phyloP scores from a whole-genome alignment of 2,113 vertebrate species.

The Platycercus adscitus region DNA sequence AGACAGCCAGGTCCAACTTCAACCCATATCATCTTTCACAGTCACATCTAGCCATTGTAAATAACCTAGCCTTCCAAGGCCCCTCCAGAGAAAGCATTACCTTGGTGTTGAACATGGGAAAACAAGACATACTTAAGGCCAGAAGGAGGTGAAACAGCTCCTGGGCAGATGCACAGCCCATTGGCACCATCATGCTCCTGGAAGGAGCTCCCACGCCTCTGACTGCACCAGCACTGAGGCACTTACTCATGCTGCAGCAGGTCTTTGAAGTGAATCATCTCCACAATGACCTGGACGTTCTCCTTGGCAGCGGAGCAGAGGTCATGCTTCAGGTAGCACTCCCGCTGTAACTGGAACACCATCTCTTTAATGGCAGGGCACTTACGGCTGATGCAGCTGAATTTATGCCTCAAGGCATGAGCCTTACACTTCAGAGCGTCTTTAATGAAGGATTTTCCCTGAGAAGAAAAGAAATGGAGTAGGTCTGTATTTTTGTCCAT shows the following conservation, averaged over 20 bases:
- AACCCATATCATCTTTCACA: background rate
- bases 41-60: background rate
- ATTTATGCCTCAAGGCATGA: constrained; percentile 93
- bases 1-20: background rate
- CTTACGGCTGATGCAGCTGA: constrained; percentile 98
- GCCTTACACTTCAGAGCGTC: constrained; percentile 98
- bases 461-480: constrained; percentile 52
- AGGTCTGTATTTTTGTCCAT: constrained; percentile 50
- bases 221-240: constrained; percentile 32
- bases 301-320: constrained; percentile 95
- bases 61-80: background rate
- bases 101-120: background rate
- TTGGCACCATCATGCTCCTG: constrained; percentile 25
- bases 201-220: constrained; percentile 64
- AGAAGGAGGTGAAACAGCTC: constrained; percentile 18
- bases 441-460: constrained; percentile 99
- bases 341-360: constrained; percentile 96
- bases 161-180: constrained; percentile 34
- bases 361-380: constrained; percentile 97
- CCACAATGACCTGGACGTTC: constrained; percentile 94
- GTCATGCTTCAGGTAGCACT: constrained; percentile 96
- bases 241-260: constrained; percentile 96
- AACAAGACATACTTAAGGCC: background rate
- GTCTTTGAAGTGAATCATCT: constrained; percentile 99
- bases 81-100: background rate